These are phyloP conservation scores for Drosophila melanica DNA, from an alignment of 1,140 invertebrate species.

Conservation along the genomic window DNA sequence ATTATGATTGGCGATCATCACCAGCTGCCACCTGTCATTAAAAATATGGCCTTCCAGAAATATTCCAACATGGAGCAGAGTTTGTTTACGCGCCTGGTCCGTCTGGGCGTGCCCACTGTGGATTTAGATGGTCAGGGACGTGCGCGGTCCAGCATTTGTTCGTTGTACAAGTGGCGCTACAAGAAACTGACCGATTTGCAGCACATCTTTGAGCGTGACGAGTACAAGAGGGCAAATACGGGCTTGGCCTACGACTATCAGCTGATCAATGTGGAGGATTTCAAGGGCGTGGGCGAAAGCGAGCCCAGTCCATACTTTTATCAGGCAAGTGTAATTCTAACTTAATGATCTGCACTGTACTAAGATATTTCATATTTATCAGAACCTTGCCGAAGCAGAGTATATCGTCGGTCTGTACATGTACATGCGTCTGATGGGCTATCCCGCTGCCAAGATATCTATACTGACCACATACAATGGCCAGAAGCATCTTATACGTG, in stretches of 20 bases:
- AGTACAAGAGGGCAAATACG: constrained; percentile 95
- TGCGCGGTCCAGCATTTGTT: constrained; percentile 91
- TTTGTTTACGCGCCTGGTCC: constrained; percentile 97
- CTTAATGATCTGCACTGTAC: background rate
- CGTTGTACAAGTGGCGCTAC: constrained; percentile 99
- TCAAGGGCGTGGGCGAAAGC: constrained; percentile 98
- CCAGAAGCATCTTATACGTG: constrained; percentile 98
- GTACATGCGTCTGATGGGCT: constrained; percentile 99
- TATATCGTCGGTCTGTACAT: constrained; percentile 99
- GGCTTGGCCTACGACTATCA: constrained; percentile 98
- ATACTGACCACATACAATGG: constrained; percentile 99
- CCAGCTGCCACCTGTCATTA: constrained; percentile 99
- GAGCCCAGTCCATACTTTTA: constrained; percentile 99
- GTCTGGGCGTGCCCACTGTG: constrained; percentile 97
- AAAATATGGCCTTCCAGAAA: constrained; percentile 99
- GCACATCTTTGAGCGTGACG: constrained; percentile 92
- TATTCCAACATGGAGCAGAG: constrained; percentile 99
- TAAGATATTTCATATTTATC: constrained; percentile 47
- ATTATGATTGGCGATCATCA: constrained; percentile 99
- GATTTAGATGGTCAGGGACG: constrained; percentile 99
- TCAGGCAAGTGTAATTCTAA: constrained; percentile 87
- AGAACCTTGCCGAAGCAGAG: constrained; percentile 99
- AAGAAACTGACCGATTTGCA: constrained; percentile 96
- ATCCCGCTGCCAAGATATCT: constrained; percentile 98
- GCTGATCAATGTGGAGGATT: constrained; percentile 98